Evolutionary conservation across 2,888 invertebrate species (phyloP).

Genomic region (Netelia melanura): DNA sequence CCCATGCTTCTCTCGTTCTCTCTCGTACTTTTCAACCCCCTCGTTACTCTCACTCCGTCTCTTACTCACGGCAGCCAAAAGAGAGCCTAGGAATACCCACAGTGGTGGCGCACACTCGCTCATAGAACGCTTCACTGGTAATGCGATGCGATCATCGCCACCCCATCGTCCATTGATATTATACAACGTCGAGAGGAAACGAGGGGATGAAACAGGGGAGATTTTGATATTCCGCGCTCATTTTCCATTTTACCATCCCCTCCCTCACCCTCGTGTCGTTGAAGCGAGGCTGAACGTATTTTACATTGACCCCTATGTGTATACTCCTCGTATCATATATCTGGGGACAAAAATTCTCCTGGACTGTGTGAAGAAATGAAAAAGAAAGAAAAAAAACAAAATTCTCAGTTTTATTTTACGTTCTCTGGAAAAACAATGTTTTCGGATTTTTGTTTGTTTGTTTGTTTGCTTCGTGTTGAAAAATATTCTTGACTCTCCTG

Average conservation of each 20-base stretch:
- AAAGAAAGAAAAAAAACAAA: neutral
- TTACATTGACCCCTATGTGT: conserved; percentile 56
- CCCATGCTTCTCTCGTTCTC: conserved; percentile 26
- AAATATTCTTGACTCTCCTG: neutral
- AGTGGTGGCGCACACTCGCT: conserved; percentile 78
- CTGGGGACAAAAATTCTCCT: conserved; percentile 52
- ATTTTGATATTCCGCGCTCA: conserved; percentile 57
- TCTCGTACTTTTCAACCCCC: conserved; percentile 28
- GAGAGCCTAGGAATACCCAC: conserved; percentile 66
- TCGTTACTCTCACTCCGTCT: neutral
- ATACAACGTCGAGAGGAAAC: conserved; percentile 63
- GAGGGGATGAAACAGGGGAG: conserved; percentile 35
- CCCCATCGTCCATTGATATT: conserved; percentile 81
- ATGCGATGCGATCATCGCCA: conserved; percentile 83
- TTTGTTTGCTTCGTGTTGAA: neutral
- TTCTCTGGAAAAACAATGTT: conserved; percentile 6
- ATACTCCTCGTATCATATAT: conserved; percentile 50
- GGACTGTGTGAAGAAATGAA: neutral
- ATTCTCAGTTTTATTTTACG: neutral
- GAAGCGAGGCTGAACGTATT: conserved; percentile 52
- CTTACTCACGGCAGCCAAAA: conserved; percentile 41
- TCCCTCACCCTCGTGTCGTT: conserved; percentile 24
- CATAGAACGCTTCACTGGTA: conserved; percentile 83
- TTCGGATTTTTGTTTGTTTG: conserved; percentile 1
- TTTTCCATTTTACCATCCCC: conserved; percentile 65